phyloP scores from a whole-genome alignment of 2,797 vertebrate species.

The Ptychadena robeensis region DNA sequence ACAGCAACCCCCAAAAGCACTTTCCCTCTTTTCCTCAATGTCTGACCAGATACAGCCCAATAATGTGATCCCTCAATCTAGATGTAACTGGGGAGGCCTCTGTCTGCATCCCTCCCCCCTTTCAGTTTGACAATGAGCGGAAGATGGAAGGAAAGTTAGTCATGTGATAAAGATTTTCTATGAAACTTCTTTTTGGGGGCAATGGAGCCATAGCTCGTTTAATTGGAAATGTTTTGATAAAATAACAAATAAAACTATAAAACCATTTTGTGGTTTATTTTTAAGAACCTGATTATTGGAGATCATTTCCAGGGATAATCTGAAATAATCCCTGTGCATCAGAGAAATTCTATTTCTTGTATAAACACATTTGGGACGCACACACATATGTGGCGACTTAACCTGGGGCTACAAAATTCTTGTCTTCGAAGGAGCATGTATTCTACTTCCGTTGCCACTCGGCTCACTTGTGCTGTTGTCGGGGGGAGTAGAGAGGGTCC shows the following conservation, averaged over 20 bases:
- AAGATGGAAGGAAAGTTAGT: neutral
- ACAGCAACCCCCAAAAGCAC: neutral
- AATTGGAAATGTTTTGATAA: slow-evolving; percentile 56
- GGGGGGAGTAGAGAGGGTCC: no score
- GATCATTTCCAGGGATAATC: no score
- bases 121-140: neutral
- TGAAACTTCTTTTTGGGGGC: slow-evolving; percentile 1
- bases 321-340: no score
- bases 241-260: slow-evolving; percentile 56
- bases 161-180: slow-evolving; percentile 21
- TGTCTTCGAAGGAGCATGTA: no score
- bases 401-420: no score
- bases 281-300: no score
- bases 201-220: slow-evolving; percentile 18
- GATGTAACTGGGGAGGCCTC: neutral
- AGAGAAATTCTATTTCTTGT: no score
- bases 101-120: neutral
- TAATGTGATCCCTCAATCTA: slow-evolving; percentile 22
- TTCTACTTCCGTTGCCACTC: no score
- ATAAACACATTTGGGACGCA: no score
- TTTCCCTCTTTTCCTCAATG: neutral
- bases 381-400: no score
- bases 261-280: no score
- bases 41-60: slow-evolving; percentile 3
- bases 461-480: no score